A percentile compares a stretch with the other conserved stretches of the same genome.
Evolutionary conservation across 2,888 invertebrate genomes (phyloP).

Genomic region (Pharmacophagus antenor): DNA sequence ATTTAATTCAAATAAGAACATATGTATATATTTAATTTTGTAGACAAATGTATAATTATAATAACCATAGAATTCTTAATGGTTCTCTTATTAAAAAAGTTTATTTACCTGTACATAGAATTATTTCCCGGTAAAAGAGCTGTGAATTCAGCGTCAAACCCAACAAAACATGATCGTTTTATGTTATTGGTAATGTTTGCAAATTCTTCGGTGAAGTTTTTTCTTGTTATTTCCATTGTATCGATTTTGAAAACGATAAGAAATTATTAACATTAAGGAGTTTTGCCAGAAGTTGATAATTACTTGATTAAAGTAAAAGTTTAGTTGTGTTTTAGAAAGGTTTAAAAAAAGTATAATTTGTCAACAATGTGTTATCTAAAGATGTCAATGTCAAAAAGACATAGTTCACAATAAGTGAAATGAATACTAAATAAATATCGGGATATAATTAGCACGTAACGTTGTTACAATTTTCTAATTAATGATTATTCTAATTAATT

Average conservation of each 20-base stretch:
- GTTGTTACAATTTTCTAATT: too few species aligned
- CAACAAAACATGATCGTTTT: slow-evolving; percentile 81
- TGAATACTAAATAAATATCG: too few species aligned
- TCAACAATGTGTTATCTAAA: not conserved
- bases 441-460: too few species aligned
- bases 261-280: not conserved
- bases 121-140: slow-evolving; percentile 69
- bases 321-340: too few species aligned
- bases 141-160: slow-evolving; percentile 88
- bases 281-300: not conserved
- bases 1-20: too few species aligned
- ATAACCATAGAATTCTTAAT: too few species aligned
- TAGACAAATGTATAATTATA: not conserved
- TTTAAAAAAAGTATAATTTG: too few species aligned
- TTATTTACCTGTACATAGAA: slow-evolving; percentile 76
- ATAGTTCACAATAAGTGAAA: not conserved
- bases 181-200: slow-evolving; percentile 79
- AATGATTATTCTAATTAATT: too few species aligned
- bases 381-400: not conserved
- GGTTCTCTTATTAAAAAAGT: not conserved
- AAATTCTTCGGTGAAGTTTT: slow-evolving; percentile 81
- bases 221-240: slow-evolving; percentile 83
- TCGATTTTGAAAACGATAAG: not conserved
- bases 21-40: not conserved
- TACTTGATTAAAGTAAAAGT: not conserved